Base-by-base conservation (phyloP, 1,140 invertebrate genomes). In the Phenacoccus solenopsis region DNA sequence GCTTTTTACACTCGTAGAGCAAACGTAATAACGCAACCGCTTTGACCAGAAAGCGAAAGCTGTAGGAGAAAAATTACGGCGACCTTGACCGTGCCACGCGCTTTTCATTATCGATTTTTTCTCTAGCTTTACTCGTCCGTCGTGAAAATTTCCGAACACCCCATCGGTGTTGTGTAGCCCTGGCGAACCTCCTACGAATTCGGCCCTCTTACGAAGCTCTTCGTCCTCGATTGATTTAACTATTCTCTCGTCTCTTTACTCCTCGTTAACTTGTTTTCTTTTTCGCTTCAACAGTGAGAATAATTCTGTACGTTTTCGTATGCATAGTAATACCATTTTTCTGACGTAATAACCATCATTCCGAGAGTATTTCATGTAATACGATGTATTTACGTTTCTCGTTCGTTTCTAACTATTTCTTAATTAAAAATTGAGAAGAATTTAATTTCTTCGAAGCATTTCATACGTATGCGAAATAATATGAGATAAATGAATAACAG, bases 1-100 rank as follows among this genome's bases (percentile, higher is more conserved):
- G n/a, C n/a, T n/a, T n/a, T n/a, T n/a, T 2, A 49, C 38, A 5
- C 13, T 49, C 5, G 30, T 32, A 32, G 30, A 49, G 38, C 38
- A 49, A 16, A 49, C 38, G 38, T 49, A 49, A 49, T 49, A 49
- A 49, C 38, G 38, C 38, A n/a, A 49, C 38, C 38, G 20, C 20
- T 49, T 49, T 49, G 38, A 49, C 38, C 38, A 49, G 38, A 49
- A 49, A 49, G 38, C 38, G 38, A 49, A 49, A 49, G 38, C 38
- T 32, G 5, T 32, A 32, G 16, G 16, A 49, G 38, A 49, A 49
- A 49, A 49, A 49, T 49, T 49, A 49, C 38, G 4, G 38, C 38
- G 38, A 49, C 38, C 38, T 49, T 49, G 38, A 49, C 38, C 38
- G 38, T 49, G 38, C 38, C 38, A 49, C 38, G 38, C 38, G 38